Base-by-base conservation (phyloP, 1,140 invertebrate species). In the Scaptodrosophila lebanonensis region DNA sequence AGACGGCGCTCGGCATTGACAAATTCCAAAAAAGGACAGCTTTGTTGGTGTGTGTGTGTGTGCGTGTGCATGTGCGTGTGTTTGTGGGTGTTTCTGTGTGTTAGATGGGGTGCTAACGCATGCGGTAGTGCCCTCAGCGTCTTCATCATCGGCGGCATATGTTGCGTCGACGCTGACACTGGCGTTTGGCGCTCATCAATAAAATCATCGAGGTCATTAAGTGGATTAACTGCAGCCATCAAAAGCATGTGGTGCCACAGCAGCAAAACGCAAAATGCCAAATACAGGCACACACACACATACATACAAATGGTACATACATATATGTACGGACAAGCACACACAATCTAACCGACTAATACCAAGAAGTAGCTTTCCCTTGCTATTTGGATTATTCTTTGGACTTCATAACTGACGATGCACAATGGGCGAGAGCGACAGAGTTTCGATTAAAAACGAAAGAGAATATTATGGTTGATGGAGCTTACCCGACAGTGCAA, bases 171-270 rank as follows among this genome's bases (percentile, higher is more conserved):
- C 32, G n/a, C 16, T 79, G 57, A 45, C 42, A 62, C 57, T 61
- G 60, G 72, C 54, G 66, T 64, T 75, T 57, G 68, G 67, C 66
- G 66, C 77, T 85, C 83, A 85, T 85, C 83, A 85, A 85, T 85
- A 85, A 85, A 85, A 85, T 85, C 83, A 85, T 85, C 77, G 83
- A 77, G 83, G 77, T 85, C 83, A 85, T 85, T 85, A 85, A 85
- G 73, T 85, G 83, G 72, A 85, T 85, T 85, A 85, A 85, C 83
- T 85, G 83, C 76, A 75, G 61, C 69, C 83, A 85, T 85, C 83
- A 85, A 62, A 42, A 76, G 72, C 83, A 85, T 83, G 72, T 70
- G 83, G 77, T 82, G 71, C 83, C 75, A 63, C 29, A 38, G 65
- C 58, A 47, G n/a, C 54, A 48, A 39, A 57, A 77, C 72, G 63